Evolutionary conservation across 2,888 invertebrate genomes (phyloP).

Genomic region (Drosophila paranaensis): DNA sequence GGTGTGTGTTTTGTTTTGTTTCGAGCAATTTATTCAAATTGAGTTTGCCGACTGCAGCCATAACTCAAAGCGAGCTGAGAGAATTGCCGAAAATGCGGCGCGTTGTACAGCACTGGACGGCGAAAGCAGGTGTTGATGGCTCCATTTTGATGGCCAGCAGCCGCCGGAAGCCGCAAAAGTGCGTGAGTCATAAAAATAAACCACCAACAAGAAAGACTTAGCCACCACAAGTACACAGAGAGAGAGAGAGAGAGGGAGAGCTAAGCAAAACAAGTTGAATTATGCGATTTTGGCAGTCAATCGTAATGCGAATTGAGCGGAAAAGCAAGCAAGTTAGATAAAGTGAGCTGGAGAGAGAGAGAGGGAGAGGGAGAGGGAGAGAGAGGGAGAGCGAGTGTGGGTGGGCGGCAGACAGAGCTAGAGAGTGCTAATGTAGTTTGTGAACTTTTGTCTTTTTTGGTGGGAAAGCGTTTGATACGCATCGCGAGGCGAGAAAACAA

Average conservation of each 20-base stretch:
- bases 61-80: constrained; percentile 69
- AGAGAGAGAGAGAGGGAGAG: constrained; percentile 19
- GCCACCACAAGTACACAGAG: constrained; percentile 16
- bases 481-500: neutral
- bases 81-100: neutral
- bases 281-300: constrained; percentile 76
- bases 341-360: neutral
- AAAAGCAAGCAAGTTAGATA: constrained; percentile 4
- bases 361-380: neutral
- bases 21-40: constrained; percentile 78
- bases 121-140: constrained; percentile 76
- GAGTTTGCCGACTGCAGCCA: constrained; percentile 77
- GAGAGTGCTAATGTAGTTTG: constrained; percentile 33
- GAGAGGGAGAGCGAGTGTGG: neutral
- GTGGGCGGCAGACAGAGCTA: neutral
- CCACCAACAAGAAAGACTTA: constrained; percentile 25
- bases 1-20: constrained; percentile 58
- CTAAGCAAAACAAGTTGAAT: constrained; percentile 62
- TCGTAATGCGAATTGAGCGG: constrained; percentile 46
- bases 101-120: constrained; percentile 45
- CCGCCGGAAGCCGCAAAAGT: constrained; percentile 79
- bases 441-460: neutral
- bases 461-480: constrained; percentile 1
- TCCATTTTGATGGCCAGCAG: constrained; percentile 76
- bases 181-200: constrained; percentile 79